Conservation (phyloP, 2,113 vertebrate genomes). For the Strix aluco region DNA sequence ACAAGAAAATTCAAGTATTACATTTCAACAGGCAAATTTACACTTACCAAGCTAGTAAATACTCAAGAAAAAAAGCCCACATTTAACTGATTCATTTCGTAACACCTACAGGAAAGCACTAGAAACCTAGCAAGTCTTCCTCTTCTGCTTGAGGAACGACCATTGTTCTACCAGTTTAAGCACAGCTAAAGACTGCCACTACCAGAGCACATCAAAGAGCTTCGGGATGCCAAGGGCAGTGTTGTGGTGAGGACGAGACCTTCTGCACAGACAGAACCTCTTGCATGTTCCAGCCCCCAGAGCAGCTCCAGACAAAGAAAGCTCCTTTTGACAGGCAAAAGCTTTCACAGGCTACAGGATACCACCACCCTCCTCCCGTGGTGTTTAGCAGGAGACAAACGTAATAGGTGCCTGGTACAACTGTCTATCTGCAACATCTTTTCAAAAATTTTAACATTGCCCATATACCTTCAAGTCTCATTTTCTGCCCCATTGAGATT, state of each 20-base stretch:
- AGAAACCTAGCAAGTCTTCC: constrained; percentile 2
- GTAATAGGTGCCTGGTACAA: too few relatives aligned
- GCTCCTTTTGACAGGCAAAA: neutral
- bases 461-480: neutral
- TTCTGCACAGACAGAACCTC: neutral
- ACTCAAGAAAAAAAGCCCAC: neutral
- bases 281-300: neutral
- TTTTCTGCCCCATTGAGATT: neutral
- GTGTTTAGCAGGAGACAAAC: neutral
- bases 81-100: neutral
- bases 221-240: constrained; percentile 4
- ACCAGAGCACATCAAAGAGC: neutral
- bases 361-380: neutral
- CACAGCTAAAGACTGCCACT: neutral
- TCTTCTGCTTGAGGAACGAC: neutral
- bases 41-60: neutral
- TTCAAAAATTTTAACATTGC: neutral
- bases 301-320: neutral
- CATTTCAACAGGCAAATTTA: neutral
- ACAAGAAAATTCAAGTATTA: neutral
- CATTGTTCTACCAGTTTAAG: neutral
- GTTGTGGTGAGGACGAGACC: neutral
- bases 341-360: neutral
- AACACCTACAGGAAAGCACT: constrained; percentile 7
- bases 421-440: neutral